These are phyloP conservation scores for Bugula neritina DNA, from an alignment of 2,888 invertebrate species.

Conservation along the genomic window DNA sequence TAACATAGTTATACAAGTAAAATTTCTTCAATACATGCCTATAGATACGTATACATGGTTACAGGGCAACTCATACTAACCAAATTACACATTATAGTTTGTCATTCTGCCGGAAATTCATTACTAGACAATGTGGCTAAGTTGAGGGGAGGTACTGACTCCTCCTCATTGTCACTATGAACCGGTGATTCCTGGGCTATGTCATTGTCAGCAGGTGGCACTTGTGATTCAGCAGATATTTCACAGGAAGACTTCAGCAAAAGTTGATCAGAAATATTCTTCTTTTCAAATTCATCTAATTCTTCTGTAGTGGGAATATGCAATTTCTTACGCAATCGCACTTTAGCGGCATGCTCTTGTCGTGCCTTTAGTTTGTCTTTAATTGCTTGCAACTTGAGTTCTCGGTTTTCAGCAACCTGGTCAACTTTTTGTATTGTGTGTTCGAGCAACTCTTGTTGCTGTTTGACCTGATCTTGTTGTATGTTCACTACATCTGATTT, in stretches of 20 bases:
- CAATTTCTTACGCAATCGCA: conserved; percentile 38
- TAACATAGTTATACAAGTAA: too few relatives aligned
- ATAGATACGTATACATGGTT: too few relatives aligned
- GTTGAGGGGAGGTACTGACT: neutral
- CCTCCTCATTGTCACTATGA: neutral
- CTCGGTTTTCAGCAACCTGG: conserved; percentile 35
- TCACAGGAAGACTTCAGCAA: neutral
- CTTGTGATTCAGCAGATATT: neutral
- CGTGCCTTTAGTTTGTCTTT: conserved; percentile 39
- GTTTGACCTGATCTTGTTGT: conserved; percentile 6
- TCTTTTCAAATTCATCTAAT: conserved; percentile 11
- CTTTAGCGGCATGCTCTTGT: conserved; percentile 41
- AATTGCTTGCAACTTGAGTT: conserved; percentile 39
- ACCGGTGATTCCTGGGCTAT: neutral
- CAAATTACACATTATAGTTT: too few relatives aligned
- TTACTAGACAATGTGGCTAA: too few relatives aligned
- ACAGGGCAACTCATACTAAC: too few relatives aligned
- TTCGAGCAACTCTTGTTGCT: conserved; percentile 21
- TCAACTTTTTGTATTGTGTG: conserved; percentile 13
- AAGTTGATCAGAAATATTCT: neutral
- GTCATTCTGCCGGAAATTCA: too few relatives aligned
- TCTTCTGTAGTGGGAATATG: conserved; percentile 11
- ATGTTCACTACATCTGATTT: conserved; percentile 37
- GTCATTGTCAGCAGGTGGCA: neutral
- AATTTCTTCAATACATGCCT: too few relatives aligned